These are phyloP conservation scores for Abrostola tripartita DNA, from an alignment of 2,888 invertebrate genomes.

Conservation along the genomic window DNA sequence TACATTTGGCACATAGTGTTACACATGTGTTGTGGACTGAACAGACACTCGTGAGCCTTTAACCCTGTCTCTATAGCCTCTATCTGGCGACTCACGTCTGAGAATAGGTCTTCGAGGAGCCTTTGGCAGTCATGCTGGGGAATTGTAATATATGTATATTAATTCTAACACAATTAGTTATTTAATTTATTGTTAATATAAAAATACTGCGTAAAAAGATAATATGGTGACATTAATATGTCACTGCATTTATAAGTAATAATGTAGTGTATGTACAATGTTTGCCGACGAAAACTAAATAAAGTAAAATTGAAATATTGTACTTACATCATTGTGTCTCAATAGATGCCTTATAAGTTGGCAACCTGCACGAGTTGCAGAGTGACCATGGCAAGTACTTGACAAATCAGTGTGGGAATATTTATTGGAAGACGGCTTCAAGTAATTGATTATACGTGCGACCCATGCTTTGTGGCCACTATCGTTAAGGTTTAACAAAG, in stretches of 20 bases:
- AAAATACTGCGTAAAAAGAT: too few relatives aligned
- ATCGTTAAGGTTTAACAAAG: conserved; percentile 77
- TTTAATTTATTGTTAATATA: too few relatives aligned
- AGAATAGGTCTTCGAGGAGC: conserved; percentile 93
- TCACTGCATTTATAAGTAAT: too few relatives aligned
- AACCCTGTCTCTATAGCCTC: conserved; percentile 91
- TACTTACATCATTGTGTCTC: conserved; percentile 89
- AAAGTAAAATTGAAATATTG: not conserved
- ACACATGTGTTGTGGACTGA: conserved; percentile 95
- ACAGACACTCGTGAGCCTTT: conserved; percentile 95
- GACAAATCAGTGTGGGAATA: conserved; percentile 95
- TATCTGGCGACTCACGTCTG: conserved; percentile 93
- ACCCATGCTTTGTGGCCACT: conserved; percentile 83
- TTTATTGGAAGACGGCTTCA: conserved; percentile 95
- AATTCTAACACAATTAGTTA: too few relatives aligned
- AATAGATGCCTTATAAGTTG: conserved; percentile 93
- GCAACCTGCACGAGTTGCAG: conserved; percentile 90
- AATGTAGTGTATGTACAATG: too few relatives aligned
- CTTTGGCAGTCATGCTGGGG: conserved; percentile 90
- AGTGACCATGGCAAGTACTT: conserved; percentile 87
- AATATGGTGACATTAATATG: not conserved
- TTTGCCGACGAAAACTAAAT: too few relatives aligned
- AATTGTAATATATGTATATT: not conserved
- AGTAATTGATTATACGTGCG: conserved; percentile 94
- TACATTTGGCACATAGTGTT: conserved; percentile 98